Evolutionary conservation across 2,888 invertebrate genomes (phyloP).

Genomic region (Lordiphosa andalusiaca): DNA sequence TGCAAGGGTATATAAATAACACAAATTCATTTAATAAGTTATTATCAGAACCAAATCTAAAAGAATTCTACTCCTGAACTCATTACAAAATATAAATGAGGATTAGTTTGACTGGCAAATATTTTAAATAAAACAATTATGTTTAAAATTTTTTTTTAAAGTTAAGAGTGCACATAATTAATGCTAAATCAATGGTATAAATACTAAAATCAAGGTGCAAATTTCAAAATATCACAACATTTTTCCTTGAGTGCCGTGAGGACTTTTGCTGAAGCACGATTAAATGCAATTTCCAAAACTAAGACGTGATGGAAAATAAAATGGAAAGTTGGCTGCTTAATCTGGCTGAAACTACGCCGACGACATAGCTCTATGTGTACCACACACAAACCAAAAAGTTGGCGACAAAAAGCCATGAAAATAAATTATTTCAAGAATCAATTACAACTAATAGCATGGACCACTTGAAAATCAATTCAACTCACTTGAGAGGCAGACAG

Average conservation of each 20-base stretch:
- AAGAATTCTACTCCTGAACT: too few relatives aligned
- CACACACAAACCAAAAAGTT: slow-evolving; percentile 9
- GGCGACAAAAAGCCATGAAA: slow-evolving; percentile 64
- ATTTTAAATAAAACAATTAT: too few relatives aligned
- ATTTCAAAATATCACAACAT: too few relatives aligned
- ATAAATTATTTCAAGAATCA: slow-evolving; percentile 71
- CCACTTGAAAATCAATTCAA: slow-evolving; percentile 68
- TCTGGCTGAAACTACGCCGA: not conserved
- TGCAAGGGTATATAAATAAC: too few relatives aligned
- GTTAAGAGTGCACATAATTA: too few relatives aligned
- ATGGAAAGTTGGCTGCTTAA: slow-evolving; percentile 1
- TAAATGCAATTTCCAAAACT: slow-evolving; percentile 44
- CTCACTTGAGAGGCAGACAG: slow-evolving; percentile 56
- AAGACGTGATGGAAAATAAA: slow-evolving; percentile 20
- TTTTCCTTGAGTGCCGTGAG: not conserved
- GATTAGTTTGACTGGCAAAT: too few relatives aligned
- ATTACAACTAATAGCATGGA: slow-evolving; percentile 68
- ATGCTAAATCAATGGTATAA: too few relatives aligned
- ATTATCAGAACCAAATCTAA: too few relatives aligned
- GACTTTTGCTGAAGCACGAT: slow-evolving; percentile 26
- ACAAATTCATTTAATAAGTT: too few relatives aligned
- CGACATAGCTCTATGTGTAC: not conserved
- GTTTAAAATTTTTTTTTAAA: too few relatives aligned
- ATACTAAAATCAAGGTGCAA: too few relatives aligned
- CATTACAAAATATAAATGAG: too few relatives aligned